Base-by-base conservation (phyloP, 2,888 invertebrate genomes). In the Fragum fragum region DNA sequence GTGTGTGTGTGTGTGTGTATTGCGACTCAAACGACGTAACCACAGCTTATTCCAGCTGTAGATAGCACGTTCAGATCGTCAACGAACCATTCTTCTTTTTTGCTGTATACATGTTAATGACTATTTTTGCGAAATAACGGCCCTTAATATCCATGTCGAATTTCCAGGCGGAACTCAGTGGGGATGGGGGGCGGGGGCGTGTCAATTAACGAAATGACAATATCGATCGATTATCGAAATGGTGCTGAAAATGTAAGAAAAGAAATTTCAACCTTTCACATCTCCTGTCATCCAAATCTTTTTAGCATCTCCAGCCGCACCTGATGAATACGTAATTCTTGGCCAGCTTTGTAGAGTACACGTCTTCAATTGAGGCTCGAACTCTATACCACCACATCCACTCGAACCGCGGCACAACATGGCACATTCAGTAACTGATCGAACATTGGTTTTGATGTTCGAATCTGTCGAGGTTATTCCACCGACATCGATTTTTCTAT, bases 351-450 rank as follows among this genome's bases (percentile, higher is more conserved):
- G 21, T n/a, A 63, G 36, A n/a, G 18, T 26, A 14, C 63, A 63
- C 36, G 63, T 32, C 63, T n/a, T 16, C 32, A 1, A n/a, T 36
- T 18, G 63, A 36, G 63, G 1, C n/a, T 63, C 63, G 36, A 63
- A 63, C 63, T 32, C 63, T 3, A 63, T 18, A 36, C 36, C 36
- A 0, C 32, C 28, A 32, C 63, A 63, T 6, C 36, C 36, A n/a
- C 7, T 36, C 5, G 32, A 18, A n/a, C 63, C 36, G 1, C 32
- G 32, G 28, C 63, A 63, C 3, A 21, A 36, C 36, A 63, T 0
- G 5, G 63, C 63, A 23, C 63, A 63, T 36, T 63, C 63, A 16
- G 63, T 18, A 16, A 63, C 32, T n/a, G 63, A 63, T 32, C 32
- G 36, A 2, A 36, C 63, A n/a, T 36, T 63, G 9, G 9, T 16